A percentile compares a stretch with the other conserved stretches of the same genome.
These are phyloP conservation scores for Ammodytes dubius DNA, from an alignment of 2,113 vertebrate genomes.

Conservation along the genomic window DNA sequence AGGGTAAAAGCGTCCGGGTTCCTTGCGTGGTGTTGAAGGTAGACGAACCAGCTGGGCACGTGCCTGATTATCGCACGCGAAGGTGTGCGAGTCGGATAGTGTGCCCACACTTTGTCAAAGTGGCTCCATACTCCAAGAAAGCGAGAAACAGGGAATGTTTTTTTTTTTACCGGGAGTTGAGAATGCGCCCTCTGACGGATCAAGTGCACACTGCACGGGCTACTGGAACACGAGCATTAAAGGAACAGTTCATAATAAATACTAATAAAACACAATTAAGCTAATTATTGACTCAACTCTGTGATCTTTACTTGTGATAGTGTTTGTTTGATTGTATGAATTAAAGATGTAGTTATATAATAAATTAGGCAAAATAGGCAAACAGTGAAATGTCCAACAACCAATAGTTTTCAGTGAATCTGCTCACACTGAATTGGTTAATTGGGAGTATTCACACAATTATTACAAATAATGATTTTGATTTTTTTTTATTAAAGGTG, in stretches of 20 bases:
- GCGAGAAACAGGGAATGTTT: slow-evolving; percentile 50
- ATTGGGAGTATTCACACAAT: neutral
- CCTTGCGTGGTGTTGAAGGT: slow-evolving; percentile 5
- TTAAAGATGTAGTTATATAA: too few species aligned
- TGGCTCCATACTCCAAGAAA: slow-evolving; percentile 41
- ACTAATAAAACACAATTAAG: neutral
- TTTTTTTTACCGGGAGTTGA: slow-evolving; percentile 10
- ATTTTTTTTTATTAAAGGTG: neutral
- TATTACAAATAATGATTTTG: neutral
- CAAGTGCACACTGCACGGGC: slow-evolving; percentile 18
- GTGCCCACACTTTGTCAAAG: slow-evolving; percentile 50
- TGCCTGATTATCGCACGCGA: neutral
- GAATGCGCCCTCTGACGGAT: slow-evolving; percentile 61
- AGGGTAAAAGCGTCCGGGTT: slow-evolving; percentile 24
- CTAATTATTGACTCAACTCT: neutral
- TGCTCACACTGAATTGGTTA: neutral
- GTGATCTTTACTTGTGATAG: neutral
- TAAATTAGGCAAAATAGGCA: too few species aligned
- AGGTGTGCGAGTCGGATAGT: neutral
- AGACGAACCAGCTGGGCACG: slow-evolving; percentile 31
- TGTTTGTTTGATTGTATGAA: neutral
- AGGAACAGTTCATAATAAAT: slow-evolving; percentile 14
- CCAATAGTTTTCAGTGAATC: neutral
- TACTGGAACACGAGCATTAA: neutral
- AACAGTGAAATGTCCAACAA: too few species aligned